Evolutionary conservation across 2,113 vertebrate genomes (phyloP).

Genomic region (Cranoglanis bouderius): DNA sequence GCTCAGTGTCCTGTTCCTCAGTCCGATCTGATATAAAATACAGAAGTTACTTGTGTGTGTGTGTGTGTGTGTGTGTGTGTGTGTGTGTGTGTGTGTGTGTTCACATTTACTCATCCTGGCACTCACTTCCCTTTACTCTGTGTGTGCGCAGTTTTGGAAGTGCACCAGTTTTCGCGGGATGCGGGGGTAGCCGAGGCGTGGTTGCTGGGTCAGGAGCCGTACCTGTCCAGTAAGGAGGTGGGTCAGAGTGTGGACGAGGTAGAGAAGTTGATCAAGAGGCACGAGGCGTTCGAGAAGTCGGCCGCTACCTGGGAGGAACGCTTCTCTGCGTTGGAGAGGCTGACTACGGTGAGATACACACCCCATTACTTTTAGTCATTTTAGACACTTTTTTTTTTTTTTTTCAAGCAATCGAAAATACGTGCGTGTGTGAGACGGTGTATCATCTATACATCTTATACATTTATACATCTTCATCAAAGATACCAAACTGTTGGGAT

Average conservation of each 20-base stretch:
- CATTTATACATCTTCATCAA: background rate
- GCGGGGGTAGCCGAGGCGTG: conserved; percentile 96
- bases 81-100: conserved; percentile 29
- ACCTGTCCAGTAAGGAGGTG: conserved; percentile 88
- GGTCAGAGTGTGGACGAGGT: conserved; percentile 95
- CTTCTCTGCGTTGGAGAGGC: conserved; percentile 90
- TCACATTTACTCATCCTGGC: background rate
- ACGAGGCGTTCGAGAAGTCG: conserved; percentile 95
- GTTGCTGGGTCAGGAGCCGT: conserved; percentile 93
- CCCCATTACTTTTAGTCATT: background rate
- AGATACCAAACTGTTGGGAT: background rate
- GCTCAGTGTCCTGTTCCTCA: background rate
- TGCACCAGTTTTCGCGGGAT: conserved; percentile 95
- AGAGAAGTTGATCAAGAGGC: conserved; percentile 94
- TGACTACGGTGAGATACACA: conserved; percentile 84
- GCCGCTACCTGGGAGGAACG: conserved; percentile 97
- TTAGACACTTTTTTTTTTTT: background rate
- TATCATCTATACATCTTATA: background rate
- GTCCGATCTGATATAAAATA: conserved; percentile 8
- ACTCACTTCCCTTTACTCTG: background rate
- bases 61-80: conserved; percentile 9
- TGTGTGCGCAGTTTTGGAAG: conserved; percentile 85
- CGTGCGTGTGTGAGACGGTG: background rate
- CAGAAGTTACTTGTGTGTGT: conserved; percentile 9
- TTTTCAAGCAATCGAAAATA: background rate